A percentile compares a stretch with the other conserved stretches of the same genome.
Evolutionary conservation across 2,888 invertebrate genomes (phyloP).

Genomic region (Lissonota sp.): DNA sequence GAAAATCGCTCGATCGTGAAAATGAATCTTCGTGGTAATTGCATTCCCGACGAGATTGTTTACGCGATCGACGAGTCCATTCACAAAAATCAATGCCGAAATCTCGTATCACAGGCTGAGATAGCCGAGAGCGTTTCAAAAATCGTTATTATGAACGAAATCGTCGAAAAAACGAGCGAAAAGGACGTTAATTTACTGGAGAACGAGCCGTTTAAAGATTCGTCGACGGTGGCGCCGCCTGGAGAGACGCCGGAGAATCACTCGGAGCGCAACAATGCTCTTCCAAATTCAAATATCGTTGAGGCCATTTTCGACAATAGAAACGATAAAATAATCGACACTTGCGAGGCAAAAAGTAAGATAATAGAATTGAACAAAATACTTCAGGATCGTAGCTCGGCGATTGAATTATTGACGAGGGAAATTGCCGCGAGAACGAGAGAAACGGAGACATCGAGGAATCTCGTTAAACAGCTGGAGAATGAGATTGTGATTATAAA

Average conservation of each 20-base stretch:
- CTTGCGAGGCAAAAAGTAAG: slow-evolving; percentile 60
- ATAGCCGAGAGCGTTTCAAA: slow-evolving; percentile 62
- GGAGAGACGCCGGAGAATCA: slow-evolving; percentile 3
- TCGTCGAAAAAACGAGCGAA: slow-evolving; percentile 9
- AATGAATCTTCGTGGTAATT: slow-evolving; percentile 81
- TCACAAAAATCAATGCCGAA: slow-evolving; percentile 70
- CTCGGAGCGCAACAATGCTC: slow-evolving; percentile 21
- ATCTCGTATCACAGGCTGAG: slow-evolving; percentile 59
- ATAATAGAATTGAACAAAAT: slow-evolving; percentile 74
- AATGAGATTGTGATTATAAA: slow-evolving; percentile 68
- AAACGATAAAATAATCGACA: slow-evolving; percentile 14
- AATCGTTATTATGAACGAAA: slow-evolving; percentile 38
- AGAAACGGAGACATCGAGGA: slow-evolving; percentile 63
- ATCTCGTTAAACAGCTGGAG: slow-evolving; percentile 67
- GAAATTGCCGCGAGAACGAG: slow-evolving; percentile 69
- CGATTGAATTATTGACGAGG: slow-evolving; percentile 72
- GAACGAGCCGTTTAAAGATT: slow-evolving; percentile 5
- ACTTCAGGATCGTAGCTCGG: slow-evolving; percentile 72
- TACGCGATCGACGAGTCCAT: slow-evolving; percentile 74
- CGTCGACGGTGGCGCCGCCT: neutral
- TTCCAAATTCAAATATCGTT: slow-evolving; percentile 18
- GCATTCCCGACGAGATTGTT: slow-evolving; percentile 80
- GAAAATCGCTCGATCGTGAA: slow-evolving; percentile 75
- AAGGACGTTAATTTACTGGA: neutral
- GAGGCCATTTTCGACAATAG: slow-evolving; percentile 24